These are phyloP conservation scores for Caenorhabditis virilis DNA, from an alignment of 2,888 invertebrate species.

Conservation along the genomic window DNA sequence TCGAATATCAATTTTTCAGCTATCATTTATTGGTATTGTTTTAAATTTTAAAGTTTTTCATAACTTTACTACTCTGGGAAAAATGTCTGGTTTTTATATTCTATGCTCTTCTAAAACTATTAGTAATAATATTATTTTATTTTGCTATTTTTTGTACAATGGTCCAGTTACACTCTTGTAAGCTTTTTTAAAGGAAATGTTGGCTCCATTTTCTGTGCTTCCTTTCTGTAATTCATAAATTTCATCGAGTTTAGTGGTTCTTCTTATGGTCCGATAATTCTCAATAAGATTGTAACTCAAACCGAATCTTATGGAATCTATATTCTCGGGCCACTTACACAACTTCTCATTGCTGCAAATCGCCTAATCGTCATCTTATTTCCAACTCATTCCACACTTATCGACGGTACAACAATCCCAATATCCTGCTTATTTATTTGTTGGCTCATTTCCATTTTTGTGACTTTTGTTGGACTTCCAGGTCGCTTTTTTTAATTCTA, in stretches of 20 bases:
- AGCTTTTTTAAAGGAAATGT: no score
- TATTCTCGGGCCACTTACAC: slow-evolving; percentile 31
- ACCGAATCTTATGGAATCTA: slow-evolving; percentile 28
- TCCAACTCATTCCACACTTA: slow-evolving; percentile 1
- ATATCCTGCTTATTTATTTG: slow-evolving; percentile 4
- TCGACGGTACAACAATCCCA: slow-evolving; percentile 10
- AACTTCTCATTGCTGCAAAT: slow-evolving; percentile 26
- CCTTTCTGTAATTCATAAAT: not conserved
- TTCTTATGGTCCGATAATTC: slow-evolving; percentile 14
- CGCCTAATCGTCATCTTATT: slow-evolving; percentile 25
- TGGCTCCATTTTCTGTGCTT: not conserved
- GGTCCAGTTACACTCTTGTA: slow-evolving; percentile 27
- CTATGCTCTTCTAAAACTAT: slow-evolving; percentile 33
- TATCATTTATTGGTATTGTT: not conserved
- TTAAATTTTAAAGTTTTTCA: not conserved
- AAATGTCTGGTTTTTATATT: slow-evolving; percentile 3
- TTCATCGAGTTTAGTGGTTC: not conserved
- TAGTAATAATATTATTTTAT: slow-evolving; percentile 22
- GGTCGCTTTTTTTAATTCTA: slow-evolving; percentile 3
- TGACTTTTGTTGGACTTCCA: slow-evolving; percentile 23
- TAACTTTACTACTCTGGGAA: not conserved
- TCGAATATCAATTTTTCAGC: not conserved
- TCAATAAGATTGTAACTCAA: slow-evolving; percentile 24
- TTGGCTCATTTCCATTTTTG: slow-evolving; percentile 22
- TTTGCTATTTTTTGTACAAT: slow-evolving; percentile 21